Base-by-base conservation (phyloP, 2,888 invertebrate genomes). In the Stegana nigrithorax region DNA sequence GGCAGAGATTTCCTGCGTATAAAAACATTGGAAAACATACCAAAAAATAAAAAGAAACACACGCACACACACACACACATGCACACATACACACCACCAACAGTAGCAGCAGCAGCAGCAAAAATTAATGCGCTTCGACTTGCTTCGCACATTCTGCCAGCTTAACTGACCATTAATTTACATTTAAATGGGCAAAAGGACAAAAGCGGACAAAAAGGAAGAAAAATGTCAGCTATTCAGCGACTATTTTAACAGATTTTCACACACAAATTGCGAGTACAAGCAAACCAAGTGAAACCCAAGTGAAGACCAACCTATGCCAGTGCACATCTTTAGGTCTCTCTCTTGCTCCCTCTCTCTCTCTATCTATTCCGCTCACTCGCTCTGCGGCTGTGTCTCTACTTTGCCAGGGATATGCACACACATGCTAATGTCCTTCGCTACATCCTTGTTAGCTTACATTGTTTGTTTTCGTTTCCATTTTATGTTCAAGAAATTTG, bases 161-260 rank as follows among this genome's bases (percentile, higher is more conserved):
- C 74, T 80, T 74, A 78, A 78, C 80, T 80, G 78, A 71, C 78
- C 78, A 78, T 78, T 74, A 73, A 78, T 78, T 78, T 78, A 69
- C 78, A 78, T 78, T 72, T 70, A 73, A 72, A 78, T 73, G 59
- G n/a, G 60, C 58, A 44, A 55, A 60, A 39, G 51, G 36, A 59
- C 25, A 62, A 14, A 25, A 5, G 56, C 51, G 17, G 50, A 44
- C 23, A 42, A 70, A 67, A 59, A 65, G 51, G 64, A 27, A 51
- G 44, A 62, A 27, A 44, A 53, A 62, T 42, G 50, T 62, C 63
- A 64, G 47, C 56, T 17, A 50, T 57, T n/a, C n/a, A n/a, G n/a
- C n/a, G 14, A 21, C 44, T 58, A 29, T 64, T 65, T 50, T 42
- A 53, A 63, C 64, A 67, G 69, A 71, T 68, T 68, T 68, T 68